Evolutionary conservation across 2,888 invertebrate species (phyloP), one percentile per base, ranked within the genome.

Genomic region (Tridacna gigas): DNA sequence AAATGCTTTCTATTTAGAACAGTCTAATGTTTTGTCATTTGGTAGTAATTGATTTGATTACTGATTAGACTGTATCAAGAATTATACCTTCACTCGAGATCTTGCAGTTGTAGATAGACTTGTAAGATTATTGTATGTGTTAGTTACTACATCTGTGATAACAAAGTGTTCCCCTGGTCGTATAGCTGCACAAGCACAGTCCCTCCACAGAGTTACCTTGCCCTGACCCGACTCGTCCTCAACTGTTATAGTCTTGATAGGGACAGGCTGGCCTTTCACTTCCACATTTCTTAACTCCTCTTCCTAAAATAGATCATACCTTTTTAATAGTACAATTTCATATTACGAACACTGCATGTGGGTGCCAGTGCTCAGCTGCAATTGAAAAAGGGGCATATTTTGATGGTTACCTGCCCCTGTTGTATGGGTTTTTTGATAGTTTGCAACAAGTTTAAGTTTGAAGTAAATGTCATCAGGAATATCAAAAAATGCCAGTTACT

Each of bases 121-220:
- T n/a, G 63, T 63, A 4, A 22, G n/a, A 63, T 63, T 63, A 12
- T 63, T 63, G 25, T 63, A 63, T 12, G 63, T 63, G 63, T 63
- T 63, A 25, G 22, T 22, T 25, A 63, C 63, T 25, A 63, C 63
- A 63, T 63, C 63, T 13, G 63, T 22, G 22, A 63, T 25, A 13
- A n/a, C 25, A 13, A 63, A 13, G 22, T 63, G 22, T 13, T 63
- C 63, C 13, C 63, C 63, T n/a, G 63, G 63, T 13, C 25, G 63
- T 22, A 63, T 9, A 13, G n/a, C 22, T 20, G n/a, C 63, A 63
- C 22, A 13, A 25, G 20, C 25, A 22, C 20, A 63, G 22, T 63
- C 63, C 63, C 63, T 63, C 63, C 63, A 63, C 20, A 22, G n/a
- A 3, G 63, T 63, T 20, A 63, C 25, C 25, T 63, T 63, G 22